Evolutionary conservation across 35 echinoderm and acorn worm genomes (phyloP).

Genomic region (Eucidaris tribuloides): DNA sequence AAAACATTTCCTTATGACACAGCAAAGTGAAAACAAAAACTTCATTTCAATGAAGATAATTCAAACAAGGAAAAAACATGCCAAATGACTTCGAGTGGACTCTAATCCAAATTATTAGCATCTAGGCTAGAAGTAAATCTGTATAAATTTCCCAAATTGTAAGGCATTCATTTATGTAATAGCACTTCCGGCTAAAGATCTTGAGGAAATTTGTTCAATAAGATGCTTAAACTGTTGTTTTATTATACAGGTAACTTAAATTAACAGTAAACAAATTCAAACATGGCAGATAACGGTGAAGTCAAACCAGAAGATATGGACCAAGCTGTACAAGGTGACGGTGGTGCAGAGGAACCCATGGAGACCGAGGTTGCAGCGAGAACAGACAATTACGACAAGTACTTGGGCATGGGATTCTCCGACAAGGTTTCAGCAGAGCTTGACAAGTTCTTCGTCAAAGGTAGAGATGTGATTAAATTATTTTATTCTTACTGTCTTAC

Average conservation of each 20-base stretch:
- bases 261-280: background rate
- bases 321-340: conserved; percentile 30
- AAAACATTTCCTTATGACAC: too few species aligned
- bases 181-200: background rate
- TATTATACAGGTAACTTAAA: background rate
- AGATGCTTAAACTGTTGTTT: background rate
- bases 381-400: conserved; percentile 89
- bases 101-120: background rate
- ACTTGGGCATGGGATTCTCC: conserved; percentile 70
- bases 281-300: conserved; percentile 64
- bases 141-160: too few species aligned
- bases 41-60: too few species aligned
- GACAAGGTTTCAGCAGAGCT: conserved; percentile 89
- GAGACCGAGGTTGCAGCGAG: conserved; percentile 65
- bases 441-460: conserved; percentile 72
- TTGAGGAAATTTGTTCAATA: background rate
- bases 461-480: too few species aligned
- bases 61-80: background rate
- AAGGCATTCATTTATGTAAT: too few species aligned
- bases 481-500: too few species aligned
- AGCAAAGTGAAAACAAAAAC: too few species aligned
- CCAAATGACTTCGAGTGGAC: background rate
- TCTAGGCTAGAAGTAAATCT: background rate
- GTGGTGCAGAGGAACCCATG: conserved; percentile 64
- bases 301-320: conserved; percentile 40